phyloP scores from a whole-genome alignment of 2,888 invertebrate genomes.

The Stenichneumon culpator region DNA sequence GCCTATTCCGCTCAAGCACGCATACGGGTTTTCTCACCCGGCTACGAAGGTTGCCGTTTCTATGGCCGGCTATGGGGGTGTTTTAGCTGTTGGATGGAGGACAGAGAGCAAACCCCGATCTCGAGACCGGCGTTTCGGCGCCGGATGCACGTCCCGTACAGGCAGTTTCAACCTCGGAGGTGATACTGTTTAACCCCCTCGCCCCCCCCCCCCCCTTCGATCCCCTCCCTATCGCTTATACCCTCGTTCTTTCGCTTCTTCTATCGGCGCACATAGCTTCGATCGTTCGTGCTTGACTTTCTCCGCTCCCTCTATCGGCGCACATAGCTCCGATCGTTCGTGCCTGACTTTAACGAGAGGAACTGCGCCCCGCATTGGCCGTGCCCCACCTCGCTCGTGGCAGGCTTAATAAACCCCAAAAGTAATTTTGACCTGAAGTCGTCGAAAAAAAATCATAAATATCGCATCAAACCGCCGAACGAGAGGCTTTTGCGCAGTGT shows the following conservation, averaged over 20 bases:
- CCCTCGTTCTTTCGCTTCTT: not conserved
- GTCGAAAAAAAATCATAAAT: constrained; percentile 37
- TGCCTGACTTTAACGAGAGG: constrained; percentile 45
- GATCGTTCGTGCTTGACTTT: constrained; percentile 7
- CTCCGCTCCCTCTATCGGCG: not conserved
- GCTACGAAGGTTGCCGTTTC: constrained; percentile 15
- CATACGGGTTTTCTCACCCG: constrained; percentile 20
- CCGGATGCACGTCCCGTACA: constrained; percentile 54
- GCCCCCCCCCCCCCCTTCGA: no score
- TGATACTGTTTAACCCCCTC: constrained; percentile 1
- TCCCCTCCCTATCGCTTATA: constrained; percentile 10
- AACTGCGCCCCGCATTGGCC: constrained; percentile 12
- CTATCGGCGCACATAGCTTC: not conserved
- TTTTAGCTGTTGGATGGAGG: constrained; percentile 1
- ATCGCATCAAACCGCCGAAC: constrained; percentile 17
- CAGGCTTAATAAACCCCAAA: constrained; percentile 39
- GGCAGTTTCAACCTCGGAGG: constrained; percentile 32
- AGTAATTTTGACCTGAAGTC: constrained; percentile 15
- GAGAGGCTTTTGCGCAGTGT: not conserved
- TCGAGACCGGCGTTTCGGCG: constrained; percentile 12
- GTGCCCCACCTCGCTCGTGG: not conserved
- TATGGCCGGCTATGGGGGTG: constrained; percentile 15
- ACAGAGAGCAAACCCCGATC: constrained; percentile 43
- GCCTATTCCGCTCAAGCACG: constrained; percentile 55
- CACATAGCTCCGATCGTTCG: not conserved